phyloP scores from a whole-genome alignment of 2,113 vertebrate genomes.

The Dromaius novaehollandiae region DNA sequence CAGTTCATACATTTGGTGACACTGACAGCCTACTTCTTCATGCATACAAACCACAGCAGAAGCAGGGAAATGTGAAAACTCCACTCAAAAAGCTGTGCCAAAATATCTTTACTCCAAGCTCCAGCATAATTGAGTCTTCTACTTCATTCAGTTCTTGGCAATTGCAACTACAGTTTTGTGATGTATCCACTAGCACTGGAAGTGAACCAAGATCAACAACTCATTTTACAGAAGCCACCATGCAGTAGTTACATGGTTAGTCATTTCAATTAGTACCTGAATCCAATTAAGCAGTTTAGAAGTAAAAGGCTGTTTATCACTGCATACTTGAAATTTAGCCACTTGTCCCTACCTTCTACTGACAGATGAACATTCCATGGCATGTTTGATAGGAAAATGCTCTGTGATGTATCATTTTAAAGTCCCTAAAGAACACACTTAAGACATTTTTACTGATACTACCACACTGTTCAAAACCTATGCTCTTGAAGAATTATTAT shows the following conservation, averaged over 20 bases:
- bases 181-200: background rate
- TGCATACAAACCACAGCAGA: background rate
- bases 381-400: background rate
- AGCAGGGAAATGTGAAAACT: background rate
- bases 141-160: background rate
- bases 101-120: background rate
- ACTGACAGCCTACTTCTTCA: background rate
- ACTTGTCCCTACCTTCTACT: background rate
- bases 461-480: background rate
- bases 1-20: background rate
- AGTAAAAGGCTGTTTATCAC: background rate
- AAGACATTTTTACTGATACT: background rate
- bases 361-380: background rate
- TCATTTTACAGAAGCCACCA: background rate
- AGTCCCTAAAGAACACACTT: background rate
- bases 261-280: background rate
- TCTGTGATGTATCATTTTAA: background rate
- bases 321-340: background rate
- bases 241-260: rapidly evolving
- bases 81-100: background rate
- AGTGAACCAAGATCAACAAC: background rate
- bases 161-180: background rate
- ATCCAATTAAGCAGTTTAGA: background rate
- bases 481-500: background rate
- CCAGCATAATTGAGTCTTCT: background rate